These are phyloP conservation scores for Drosophila miranda DNA, from an alignment of 1,140 invertebrate species.

Conservation along the genomic window DNA sequence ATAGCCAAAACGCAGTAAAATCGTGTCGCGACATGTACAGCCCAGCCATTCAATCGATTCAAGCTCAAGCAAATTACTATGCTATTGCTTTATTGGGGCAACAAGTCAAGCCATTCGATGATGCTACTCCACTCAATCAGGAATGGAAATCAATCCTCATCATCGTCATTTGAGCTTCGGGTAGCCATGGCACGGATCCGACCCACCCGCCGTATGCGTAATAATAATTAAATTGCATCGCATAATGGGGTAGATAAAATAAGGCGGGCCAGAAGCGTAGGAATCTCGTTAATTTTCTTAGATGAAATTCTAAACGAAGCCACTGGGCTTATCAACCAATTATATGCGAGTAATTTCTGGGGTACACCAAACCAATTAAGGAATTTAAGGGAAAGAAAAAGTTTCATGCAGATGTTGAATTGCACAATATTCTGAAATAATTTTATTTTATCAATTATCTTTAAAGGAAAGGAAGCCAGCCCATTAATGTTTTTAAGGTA, in stretches of 20 bases:
- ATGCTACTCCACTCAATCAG: constrained; percentile 18
- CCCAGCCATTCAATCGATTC: constrained; percentile 13
- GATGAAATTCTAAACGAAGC: constrained; percentile 25
- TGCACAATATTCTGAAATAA: constrained; percentile 23
- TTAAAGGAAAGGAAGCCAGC: too few species aligned
- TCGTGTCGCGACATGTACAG: constrained; percentile 4
- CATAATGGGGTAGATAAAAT: constrained; percentile 42
- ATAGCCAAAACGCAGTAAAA: constrained; percentile 16
- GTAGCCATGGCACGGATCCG: constrained; percentile 30
- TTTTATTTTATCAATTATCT: constrained; percentile 37
- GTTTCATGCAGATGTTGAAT: constrained; percentile 7
- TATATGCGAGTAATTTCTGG: constrained; percentile 8
- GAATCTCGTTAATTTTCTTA: constrained; percentile 29
- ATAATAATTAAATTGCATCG: constrained; percentile 42
- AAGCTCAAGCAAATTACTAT: constrained; percentile 20
- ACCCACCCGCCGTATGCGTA: constrained; percentile 45
- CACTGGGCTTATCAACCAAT: constrained; percentile 42
- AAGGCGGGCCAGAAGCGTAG: constrained; percentile 12
- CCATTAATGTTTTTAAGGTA: too few species aligned
- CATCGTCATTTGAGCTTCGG: neutral
- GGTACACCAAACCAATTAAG: constrained; percentile 33
- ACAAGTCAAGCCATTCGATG: constrained; percentile 3
- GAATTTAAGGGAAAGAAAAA: neutral
- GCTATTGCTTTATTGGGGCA: constrained; percentile 23
- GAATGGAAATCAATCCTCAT: constrained; percentile 52